These are phyloP conservation scores for Carduelis carduelis DNA, from an alignment of 2,797 vertebrate species.

Conservation along the genomic window DNA sequence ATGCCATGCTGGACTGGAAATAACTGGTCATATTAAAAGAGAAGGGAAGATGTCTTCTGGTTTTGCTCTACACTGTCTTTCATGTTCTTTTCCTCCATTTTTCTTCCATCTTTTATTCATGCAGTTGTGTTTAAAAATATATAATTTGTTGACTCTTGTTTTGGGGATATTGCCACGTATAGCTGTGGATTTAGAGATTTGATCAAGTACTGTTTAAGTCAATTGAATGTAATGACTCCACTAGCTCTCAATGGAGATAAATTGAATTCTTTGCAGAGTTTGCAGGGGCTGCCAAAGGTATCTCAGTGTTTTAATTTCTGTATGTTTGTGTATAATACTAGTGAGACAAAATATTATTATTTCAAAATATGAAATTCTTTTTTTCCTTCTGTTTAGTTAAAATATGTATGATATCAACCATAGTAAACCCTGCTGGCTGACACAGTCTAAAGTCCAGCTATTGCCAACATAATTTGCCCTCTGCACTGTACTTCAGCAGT, in stretches of 20 bases:
- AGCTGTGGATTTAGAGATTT: background rate
- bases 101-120: background rate
- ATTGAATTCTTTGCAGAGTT: background rate
- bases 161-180: background rate
- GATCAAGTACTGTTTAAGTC: background rate
- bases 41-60: background rate
- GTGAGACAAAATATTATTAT: background rate
- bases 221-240: background rate
- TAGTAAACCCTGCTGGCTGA: background rate
- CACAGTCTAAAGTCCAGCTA: background rate
- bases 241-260: background rate
- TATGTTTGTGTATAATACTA: background rate
- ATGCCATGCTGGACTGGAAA: background rate
- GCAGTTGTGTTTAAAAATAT: background rate
- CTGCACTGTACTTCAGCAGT: background rate
- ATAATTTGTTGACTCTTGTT: background rate
- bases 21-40: background rate
- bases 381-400: background rate
- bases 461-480: background rate
- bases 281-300: background rate
- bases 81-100: background rate
- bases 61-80: background rate
- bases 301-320: background rate
- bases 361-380: background rate
- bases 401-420: background rate